Base-by-base conservation (phyloP, 2,888 invertebrate species). In the Chrysotoxum bicinctum region DNA sequence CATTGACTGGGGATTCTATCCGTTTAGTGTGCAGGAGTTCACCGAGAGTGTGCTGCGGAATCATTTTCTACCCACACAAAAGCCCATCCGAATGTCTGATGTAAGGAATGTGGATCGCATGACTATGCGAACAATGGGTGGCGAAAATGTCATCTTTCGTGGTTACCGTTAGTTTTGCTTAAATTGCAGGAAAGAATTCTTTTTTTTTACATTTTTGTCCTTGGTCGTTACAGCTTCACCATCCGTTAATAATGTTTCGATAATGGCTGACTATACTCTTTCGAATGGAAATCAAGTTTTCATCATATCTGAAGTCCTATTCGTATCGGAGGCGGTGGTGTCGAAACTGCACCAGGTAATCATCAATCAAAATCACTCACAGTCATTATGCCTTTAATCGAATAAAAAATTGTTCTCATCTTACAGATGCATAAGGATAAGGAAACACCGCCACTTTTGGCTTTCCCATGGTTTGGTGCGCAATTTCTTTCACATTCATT, bases 1-100 rank as follows among this genome's bases (percentile, higher is more conserved):
- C 73, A 94, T 94, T 88, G 94, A 94, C 90, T 94, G 94, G 94
- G 95, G 94, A 56, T 95, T 95, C 91, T 94, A 94, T 90, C 94
- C 94, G 5, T 95, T 95, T 89, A 94, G 94, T 88, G 94, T 94
- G 64, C 94, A 94, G 45, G 94, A 94, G 89, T 94, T 94, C 89
- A 94, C 94, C 14, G 94, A 94, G 89, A 93, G 92, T 89, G 92
- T 94, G 73, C 93, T 94, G 88, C 92, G 93, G 87, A 94, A 94
- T 90, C 94, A 94, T 89, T 94, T 94, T 89, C 91, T 94, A 64
- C 93, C 93, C 89, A 93, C 93, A 75, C 93, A 93, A 87, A 90
- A 90, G 12, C 92, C 92, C 5, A 90, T 94, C 72, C 93, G 93
- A 86, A 93, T 94, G 89, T 92, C 93, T 68, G 92, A 93, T 76